A percentile compares a stretch with the other conserved stretches of the same genome.
Conservation (phyloP, 2,113 vertebrate species). For the Archilochus colubris region DNA sequence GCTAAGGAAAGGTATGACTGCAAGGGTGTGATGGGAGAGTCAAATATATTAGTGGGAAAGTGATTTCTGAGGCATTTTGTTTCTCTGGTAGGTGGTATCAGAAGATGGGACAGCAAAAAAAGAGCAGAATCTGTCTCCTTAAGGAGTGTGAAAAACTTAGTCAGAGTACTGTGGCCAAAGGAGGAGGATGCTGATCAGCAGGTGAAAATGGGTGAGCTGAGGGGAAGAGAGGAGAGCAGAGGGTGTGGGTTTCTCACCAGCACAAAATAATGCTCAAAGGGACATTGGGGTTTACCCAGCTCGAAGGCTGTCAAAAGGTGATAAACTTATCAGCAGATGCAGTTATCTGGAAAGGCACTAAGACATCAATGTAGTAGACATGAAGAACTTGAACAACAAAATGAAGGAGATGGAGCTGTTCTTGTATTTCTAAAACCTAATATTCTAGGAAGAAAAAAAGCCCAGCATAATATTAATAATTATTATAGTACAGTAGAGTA, state of each 20-base stretch:
- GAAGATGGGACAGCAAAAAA: not conserved
- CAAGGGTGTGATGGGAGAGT: not conserved
- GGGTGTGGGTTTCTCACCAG: not conserved
- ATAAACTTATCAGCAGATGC: not conserved
- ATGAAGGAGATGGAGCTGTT: not conserved
- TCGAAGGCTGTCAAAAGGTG: not conserved
- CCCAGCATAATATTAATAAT: not conserved
- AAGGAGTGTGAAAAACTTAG: not conserved
- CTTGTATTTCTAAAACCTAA: not conserved
- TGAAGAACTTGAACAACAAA: not conserved
- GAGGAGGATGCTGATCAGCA: fast-evolving
- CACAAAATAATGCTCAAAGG: not conserved
- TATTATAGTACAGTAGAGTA: not conserved
- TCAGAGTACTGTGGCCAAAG: not conserved
- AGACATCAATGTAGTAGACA: not conserved
- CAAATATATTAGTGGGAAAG: not conserved
- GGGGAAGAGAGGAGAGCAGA: not conserved
- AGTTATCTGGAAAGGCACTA: fast-evolving
- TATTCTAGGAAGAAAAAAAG: not conserved
- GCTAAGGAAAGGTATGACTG: not conserved
- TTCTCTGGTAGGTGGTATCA: fast-evolving
- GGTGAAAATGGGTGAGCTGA: not conserved
- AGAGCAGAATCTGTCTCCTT: not conserved
- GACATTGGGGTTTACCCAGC: not conserved
- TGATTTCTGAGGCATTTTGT: not conserved